Percentiles rank a stretch among this genome's conserved stretches.
These are phyloP conservation scores for Disparrhopalites patrizii DNA, from an alignment of 2,888 invertebrate species.

Conservation along the genomic window DNA sequence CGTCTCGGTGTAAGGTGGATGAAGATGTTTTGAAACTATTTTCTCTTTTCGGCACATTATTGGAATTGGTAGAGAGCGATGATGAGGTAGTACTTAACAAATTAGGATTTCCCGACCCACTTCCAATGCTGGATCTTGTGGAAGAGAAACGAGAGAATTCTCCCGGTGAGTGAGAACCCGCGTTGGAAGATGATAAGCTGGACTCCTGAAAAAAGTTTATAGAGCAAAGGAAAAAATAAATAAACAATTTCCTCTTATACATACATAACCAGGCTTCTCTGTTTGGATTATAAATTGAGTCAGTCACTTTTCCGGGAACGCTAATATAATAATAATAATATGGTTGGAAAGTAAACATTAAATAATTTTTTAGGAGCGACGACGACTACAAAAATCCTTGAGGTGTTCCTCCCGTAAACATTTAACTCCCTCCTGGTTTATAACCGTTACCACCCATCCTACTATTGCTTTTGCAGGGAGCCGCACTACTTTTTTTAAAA, in stretches of 20 bases:
- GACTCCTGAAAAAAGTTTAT: constrained; percentile 37
- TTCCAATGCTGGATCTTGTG: neutral
- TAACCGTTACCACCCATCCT: neutral
- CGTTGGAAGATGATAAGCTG: constrained; percentile 28
- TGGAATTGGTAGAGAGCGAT: neutral
- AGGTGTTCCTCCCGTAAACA: neutral
- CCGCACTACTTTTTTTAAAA: too few relatives aligned
- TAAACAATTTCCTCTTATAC: neutral
- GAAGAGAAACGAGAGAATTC: constrained; percentile 12
- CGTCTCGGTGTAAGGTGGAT: constrained; percentile 6
- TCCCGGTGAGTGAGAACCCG: constrained; percentile 7
- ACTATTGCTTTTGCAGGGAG: too few relatives aligned
- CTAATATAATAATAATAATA: too few relatives aligned
- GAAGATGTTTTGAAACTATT: constrained; percentile 5
- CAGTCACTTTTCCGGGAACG: too few relatives aligned
- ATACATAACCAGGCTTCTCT: neutral
- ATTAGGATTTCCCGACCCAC: neutral
- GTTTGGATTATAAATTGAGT: constrained; percentile 8
- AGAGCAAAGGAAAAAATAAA: constrained; percentile 7
- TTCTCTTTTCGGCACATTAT: constrained; percentile 8
- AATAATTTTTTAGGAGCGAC: neutral
- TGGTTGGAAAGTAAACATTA: too few relatives aligned
- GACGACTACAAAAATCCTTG: neutral
- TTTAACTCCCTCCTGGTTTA: neutral
- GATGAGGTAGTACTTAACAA: constrained; percentile 2